These are phyloP conservation scores for Micromesistius poutassou DNA, from an alignment of 2,797 vertebrate genomes.

Conservation along the genomic window DNA sequence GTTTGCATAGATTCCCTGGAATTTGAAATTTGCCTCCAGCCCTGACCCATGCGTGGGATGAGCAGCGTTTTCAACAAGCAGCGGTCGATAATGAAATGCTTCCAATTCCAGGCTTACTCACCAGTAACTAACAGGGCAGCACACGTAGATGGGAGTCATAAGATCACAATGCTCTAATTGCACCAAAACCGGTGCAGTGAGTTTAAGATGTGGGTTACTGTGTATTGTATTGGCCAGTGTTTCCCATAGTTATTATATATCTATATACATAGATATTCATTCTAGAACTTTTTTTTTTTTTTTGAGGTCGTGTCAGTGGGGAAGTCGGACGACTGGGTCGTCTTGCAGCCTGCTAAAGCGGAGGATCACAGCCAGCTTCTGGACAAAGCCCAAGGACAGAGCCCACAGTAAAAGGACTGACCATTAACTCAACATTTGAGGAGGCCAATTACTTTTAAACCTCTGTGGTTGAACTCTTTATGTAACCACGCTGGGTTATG, in stretches of 20 bases:
- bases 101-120: background rate
- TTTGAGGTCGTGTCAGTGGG: constrained; percentile 36
- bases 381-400: background rate
- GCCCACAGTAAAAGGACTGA: background rate
- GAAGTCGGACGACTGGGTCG: constrained; percentile 30
- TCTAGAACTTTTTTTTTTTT: no score
- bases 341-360: background rate
- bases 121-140: background rate
- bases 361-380: background rate
- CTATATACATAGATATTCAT: no score
- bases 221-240: background rate
- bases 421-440: background rate
- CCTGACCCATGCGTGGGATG: background rate
- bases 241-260: no score
- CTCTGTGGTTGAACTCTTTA: no score
- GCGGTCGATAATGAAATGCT: background rate
- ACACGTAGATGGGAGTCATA: no score
- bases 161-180: background rate
- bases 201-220: no score
- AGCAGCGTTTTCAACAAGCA: background rate
- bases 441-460: no score
- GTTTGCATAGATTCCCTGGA: background rate
- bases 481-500: background rate
- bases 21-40: background rate
- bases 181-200: background rate